Evolutionary conservation across 2,113 vertebrate species (phyloP).

Genomic region (Notarius quadriscutis): DNA sequence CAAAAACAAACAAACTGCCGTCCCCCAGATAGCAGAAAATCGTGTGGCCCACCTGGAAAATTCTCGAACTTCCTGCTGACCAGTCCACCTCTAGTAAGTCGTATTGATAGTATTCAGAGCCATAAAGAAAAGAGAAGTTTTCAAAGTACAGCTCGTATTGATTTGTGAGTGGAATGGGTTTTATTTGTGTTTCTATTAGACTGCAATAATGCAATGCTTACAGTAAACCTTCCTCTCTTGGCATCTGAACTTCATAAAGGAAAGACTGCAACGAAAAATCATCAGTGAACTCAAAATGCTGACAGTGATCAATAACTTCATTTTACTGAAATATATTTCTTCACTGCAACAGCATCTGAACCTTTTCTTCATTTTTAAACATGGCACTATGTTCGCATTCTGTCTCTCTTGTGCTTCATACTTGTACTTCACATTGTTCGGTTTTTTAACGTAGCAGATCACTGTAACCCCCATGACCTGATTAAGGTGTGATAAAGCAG

Average conservation of each 20-base stretch:
- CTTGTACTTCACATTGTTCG: background rate
- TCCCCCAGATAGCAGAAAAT: background rate
- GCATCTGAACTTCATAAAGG: background rate
- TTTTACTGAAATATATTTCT: background rate
- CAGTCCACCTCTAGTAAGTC: background rate
- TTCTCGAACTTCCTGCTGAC: background rate
- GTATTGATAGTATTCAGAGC: background rate
- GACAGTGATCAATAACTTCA: background rate
- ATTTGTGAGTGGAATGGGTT: conserved; percentile 6
- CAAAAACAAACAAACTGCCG: background rate
- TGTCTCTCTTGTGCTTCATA: background rate
- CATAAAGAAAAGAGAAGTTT: background rate
- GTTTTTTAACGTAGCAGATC: background rate
- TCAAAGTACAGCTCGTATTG: background rate
- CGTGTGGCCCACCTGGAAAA: background rate
- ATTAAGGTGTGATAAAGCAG: background rate
- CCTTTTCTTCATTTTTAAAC: background rate
- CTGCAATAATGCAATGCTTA: conserved; percentile 14
- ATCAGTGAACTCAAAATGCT: background rate
- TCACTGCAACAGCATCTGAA: background rate
- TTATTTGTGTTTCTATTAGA: background rate
- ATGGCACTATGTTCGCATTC: background rate
- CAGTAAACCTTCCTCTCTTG: background rate
- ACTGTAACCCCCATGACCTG: background rate
- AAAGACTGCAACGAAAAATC: background rate